phyloP scores from a whole-genome alignment of 2,888 invertebrate genomes.

The Leptinotarsa rubiginosa region DNA sequence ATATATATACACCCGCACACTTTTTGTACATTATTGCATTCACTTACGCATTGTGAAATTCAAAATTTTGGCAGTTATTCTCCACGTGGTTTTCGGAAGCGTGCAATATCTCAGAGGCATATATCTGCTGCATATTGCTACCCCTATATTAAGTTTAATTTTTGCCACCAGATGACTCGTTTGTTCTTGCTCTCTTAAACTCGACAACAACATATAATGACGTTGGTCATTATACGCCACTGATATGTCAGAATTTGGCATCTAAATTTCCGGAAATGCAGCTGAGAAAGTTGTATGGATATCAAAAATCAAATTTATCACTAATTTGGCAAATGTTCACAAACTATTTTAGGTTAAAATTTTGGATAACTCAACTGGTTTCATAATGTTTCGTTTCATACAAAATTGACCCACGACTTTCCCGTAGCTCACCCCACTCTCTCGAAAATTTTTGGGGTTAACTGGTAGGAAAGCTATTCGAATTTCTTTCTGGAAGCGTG shows the following conservation, averaged over 20 bases:
- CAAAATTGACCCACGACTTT: no score
- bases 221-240: conserved; percentile 60
- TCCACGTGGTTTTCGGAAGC: conserved; percentile 54
- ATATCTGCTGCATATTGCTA: conserved; percentile 43
- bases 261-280: conserved; percentile 67
- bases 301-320: conserved; percentile 64
- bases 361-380: conserved; percentile 47
- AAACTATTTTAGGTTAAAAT: conserved; percentile 65
- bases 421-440: no score
- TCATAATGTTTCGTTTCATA: conserved; percentile 17
- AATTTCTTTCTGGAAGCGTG: no score
- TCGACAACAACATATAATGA: conserved; percentile 64
- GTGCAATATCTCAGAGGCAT: conserved; percentile 57
- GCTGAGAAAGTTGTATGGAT: conserved; percentile 63
- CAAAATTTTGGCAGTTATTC: conserved; percentile 51
- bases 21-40: conserved; percentile 52
- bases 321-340: conserved; percentile 65
- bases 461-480: no score
- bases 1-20: conserved; percentile 56
- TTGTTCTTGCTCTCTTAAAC: conserved; percentile 65
- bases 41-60: conserved; percentile 49
- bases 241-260: conserved; percentile 62
- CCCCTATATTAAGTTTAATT: conserved; percentile 65
- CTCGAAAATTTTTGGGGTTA: no score
- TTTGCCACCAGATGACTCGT: conserved; percentile 65